A percentile compares a stretch with the other conserved stretches of the same genome.
phyloP scores from a whole-genome alignment of 2,113 vertebrate species.

The Campylomormyrus tamandua region DNA sequence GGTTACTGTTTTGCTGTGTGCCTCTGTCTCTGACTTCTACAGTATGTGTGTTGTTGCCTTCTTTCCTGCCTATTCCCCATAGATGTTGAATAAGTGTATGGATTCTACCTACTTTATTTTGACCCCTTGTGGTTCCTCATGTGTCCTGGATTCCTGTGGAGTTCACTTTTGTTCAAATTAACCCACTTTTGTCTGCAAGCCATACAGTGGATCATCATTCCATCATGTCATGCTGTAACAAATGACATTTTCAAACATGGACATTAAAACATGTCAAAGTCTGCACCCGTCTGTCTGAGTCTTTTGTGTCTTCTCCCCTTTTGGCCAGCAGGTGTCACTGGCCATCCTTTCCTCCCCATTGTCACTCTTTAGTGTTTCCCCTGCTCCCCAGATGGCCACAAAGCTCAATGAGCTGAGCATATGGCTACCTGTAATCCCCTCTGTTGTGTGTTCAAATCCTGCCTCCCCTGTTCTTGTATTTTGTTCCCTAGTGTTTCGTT shows the following conservation, averaged over 20 bases:
- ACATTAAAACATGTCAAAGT: background rate
- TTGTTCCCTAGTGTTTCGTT: no score
- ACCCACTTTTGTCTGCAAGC: background rate
- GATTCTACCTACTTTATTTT: background rate
- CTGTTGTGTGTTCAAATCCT: no score
- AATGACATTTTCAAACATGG: background rate
- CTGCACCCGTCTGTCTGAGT: no score
- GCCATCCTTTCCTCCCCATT: no score
- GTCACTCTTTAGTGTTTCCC: no score
- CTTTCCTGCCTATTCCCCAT: background rate
- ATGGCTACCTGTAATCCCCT: no score
- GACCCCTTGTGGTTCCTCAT: background rate
- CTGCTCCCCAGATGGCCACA: no score
- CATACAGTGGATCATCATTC: background rate
- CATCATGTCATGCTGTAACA: background rate
- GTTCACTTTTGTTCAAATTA: background rate
- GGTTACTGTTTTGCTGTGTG: background rate
- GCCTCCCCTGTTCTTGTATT: no score
- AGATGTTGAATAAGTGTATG: background rate
- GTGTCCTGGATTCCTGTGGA: background rate
- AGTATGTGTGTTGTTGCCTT: background rate
- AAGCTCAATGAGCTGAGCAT: no score
- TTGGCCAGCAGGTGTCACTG: no score
- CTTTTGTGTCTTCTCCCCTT: no score
- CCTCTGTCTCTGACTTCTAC: no score